Evolutionary conservation across 1,140 invertebrate genomes (phyloP).

Genomic region (honey bee (Apis mellifera)): Amel_HAv3.1 CM009946.2:7038501-7039000

Average conservation of each 20-base stretch:
- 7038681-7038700: neutral
- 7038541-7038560: neutral
- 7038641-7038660: neutral
- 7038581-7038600: too few species aligned
- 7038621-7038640: neutral
- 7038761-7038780: too few species aligned
- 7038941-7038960: neutral
- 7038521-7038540: neutral
- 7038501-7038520: neutral
- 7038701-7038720: neutral
- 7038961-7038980: neutral
- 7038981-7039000: conserved; percentile 39
- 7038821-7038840: too few species aligned
- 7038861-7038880: neutral
- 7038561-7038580: neutral
- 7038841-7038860: too few species aligned
- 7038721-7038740: neutral
- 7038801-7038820: too few species aligned
- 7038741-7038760: too few species aligned
- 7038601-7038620: too few species aligned
- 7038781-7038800: too few species aligned
- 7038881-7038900: neutral
- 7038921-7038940: neutral
- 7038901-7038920: neutral
- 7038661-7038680: neutral